Conservation (phyloP, 2,888 invertebrate species). For the Agrochola lychnidis region DNA sequence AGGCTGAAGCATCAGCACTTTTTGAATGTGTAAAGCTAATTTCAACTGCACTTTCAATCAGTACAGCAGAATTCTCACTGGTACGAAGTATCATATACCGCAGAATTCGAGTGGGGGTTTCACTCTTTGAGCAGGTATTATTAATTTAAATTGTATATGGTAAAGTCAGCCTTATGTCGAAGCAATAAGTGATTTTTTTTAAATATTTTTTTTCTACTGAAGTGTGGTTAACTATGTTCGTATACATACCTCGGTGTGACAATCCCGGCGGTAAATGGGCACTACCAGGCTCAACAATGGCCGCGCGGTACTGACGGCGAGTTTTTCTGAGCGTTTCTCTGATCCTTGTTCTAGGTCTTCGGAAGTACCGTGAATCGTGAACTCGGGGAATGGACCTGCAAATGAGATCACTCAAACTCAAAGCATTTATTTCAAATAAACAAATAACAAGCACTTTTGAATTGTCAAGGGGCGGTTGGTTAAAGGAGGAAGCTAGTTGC, state of each 20-base stretch:
- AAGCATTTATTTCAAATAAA: no score
- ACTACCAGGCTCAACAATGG: conserved; percentile 96
- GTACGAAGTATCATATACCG: background rate
- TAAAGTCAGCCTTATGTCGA: background rate
- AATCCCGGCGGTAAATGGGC: conserved; percentile 98
- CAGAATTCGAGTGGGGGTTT: background rate
- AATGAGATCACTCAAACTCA: background rate
- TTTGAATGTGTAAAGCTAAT: no score
- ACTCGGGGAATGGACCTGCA: conserved; percentile 49
- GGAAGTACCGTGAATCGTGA: conserved; percentile 70
- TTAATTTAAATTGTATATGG: background rate
- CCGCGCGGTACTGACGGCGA: conserved; percentile 82
- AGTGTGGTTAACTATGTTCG: background rate
- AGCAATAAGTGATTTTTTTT: background rate
- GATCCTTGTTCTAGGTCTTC: conserved; percentile 79
- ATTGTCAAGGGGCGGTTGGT: no score
- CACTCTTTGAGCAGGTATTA: background rate
- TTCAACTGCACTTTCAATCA: background rate
- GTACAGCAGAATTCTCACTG: background rate
- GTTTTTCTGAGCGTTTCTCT: conserved; percentile 69
- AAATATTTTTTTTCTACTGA: background rate
- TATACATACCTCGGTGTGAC: conserved; percentile 94
- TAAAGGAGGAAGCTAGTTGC: no score
- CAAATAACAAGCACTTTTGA: no score
- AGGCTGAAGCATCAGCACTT: background rate